A percentile compares a stretch with the other conserved stretches of the same genome.
Conservation (phyloP, 2,888 invertebrate genomes). For the Thera britannica region DNA sequence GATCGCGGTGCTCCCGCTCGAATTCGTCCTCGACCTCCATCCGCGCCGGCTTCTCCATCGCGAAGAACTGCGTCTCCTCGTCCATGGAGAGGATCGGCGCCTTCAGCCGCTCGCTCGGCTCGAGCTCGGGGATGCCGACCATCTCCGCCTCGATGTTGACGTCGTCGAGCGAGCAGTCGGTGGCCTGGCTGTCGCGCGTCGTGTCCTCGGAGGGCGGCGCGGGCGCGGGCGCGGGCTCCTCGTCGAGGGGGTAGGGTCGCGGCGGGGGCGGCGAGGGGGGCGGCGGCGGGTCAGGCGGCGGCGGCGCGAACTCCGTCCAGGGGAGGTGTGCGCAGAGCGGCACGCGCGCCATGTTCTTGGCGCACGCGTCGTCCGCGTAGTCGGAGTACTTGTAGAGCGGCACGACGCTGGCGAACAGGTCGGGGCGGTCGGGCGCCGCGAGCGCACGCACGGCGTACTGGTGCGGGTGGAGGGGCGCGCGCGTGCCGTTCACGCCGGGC, state of each 20-base stretch:
- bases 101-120: conserved; percentile 70
- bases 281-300: conserved; percentile 67
- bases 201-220: conserved; percentile 5
- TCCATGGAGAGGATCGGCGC: conserved; percentile 61
- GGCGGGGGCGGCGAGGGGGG: conserved; percentile 55
- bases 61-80: conserved; percentile 54
- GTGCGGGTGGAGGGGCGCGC: conserved; percentile 71
- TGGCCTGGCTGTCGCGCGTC: conserved; percentile 24
- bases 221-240: neutral
- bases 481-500: conserved; percentile 86
- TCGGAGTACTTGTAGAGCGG: conserved; percentile 79
- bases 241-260: conserved; percentile 65
- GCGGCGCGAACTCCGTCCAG: conserved; percentile 71
- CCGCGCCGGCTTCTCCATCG: conserved; percentile 22
- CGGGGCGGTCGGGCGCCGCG: conserved; percentile 56
- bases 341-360: conserved; percentile 70
- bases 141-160: conserved; percentile 44
- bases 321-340: conserved; percentile 67
- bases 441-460: conserved; percentile 71
- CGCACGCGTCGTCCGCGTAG: conserved; percentile 78
- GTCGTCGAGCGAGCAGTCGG: conserved; percentile 25
- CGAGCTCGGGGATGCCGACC: conserved; percentile 53
- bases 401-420: conserved; percentile 72
- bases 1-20: conserved; percentile 55
- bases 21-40: conserved; percentile 47